Conservation (phyloP, 1,140 invertebrate genomes). For the Lucilia sericata region DNA sequence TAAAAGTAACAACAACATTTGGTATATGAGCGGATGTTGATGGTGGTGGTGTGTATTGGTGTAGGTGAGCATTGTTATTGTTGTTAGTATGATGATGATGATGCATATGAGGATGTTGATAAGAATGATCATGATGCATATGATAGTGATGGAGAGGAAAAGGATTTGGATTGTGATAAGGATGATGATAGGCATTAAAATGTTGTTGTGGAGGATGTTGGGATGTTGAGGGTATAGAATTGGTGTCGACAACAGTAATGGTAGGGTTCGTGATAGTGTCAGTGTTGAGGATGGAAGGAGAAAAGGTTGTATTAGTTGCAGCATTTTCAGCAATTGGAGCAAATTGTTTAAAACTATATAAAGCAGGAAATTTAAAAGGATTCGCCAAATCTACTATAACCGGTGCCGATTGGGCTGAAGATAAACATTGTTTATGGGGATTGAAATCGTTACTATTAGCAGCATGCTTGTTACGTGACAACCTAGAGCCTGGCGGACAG, state of each 20-base stretch:
- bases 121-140: not conserved
- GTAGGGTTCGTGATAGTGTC: not conserved
- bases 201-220: conserved; percentile 29
- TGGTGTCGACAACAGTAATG: not conserved
- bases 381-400: conserved; percentile 51
- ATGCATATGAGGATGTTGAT: not conserved
- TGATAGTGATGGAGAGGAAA: conserved; percentile 17
- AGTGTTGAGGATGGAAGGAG: not conserved
- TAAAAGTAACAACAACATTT: conserved; percentile 45
- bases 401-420: conserved; percentile 50
- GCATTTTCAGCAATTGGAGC: conserved; percentile 57
- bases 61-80: conserved; percentile 18
- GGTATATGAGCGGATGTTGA: not conserved
- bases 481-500: conserved; percentile 28
- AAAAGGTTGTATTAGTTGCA: conserved; percentile 24
- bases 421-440: conserved; percentile 24
- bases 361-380: conserved; percentile 57
- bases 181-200: conserved; percentile 32
- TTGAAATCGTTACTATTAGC: not conserved
- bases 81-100: conserved; percentile 46
- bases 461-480: conserved; percentile 39
- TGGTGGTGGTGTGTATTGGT: conserved; percentile 21
- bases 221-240: not conserved
- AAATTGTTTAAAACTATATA: conserved; percentile 53
- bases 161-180: not conserved